Conservation (phyloP, 1,140 invertebrate genomes). For the Ceratitis capitata region DNA sequence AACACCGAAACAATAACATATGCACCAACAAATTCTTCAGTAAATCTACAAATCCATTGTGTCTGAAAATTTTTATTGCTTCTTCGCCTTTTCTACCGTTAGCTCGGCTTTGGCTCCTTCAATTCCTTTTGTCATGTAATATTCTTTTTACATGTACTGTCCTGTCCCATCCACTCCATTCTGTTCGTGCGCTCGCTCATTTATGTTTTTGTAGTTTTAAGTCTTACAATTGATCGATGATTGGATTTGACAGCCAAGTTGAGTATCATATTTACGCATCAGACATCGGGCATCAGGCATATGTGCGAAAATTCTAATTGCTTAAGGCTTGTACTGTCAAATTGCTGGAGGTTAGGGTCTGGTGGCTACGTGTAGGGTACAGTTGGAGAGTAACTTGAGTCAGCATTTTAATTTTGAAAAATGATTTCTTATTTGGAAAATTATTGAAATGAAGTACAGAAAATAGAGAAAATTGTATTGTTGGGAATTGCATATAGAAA, state of each 20-base stretch:
- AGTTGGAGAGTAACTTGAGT: slow-evolving; percentile 4
- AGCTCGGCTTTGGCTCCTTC: neutral
- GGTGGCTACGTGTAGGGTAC: neutral
- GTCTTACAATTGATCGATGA: slow-evolving; percentile 27
- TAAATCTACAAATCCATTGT: slow-evolving; percentile 33
- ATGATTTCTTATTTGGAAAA: neutral
- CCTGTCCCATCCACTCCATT: neutral
- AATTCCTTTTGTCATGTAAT: neutral
- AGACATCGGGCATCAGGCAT: neutral
- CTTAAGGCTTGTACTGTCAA: neutral
- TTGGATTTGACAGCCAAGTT: slow-evolving; percentile 30
- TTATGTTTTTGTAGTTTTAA: slow-evolving; percentile 1
- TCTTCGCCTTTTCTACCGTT: slow-evolving; percentile 15
- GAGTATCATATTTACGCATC: slow-evolving; percentile 37
- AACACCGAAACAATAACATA: neutral
- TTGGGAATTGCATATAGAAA: too few relatives aligned
- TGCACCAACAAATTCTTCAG: neutral
- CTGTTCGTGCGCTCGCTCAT: neutral
- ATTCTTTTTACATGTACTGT: neutral
- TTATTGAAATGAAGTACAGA: neutral
- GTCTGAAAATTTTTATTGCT: slow-evolving; percentile 33
- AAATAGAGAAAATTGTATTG: neutral
- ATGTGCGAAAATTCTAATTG: slow-evolving; percentile 26
- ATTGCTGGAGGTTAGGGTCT: neutral
- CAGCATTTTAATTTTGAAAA: slow-evolving; percentile 30